Percentiles rank a stretch among this genome's conserved stretches.
phyloP scores from a whole-genome alignment of 2,113 vertebrate species.

The Phasianus colchicus region DNA sequence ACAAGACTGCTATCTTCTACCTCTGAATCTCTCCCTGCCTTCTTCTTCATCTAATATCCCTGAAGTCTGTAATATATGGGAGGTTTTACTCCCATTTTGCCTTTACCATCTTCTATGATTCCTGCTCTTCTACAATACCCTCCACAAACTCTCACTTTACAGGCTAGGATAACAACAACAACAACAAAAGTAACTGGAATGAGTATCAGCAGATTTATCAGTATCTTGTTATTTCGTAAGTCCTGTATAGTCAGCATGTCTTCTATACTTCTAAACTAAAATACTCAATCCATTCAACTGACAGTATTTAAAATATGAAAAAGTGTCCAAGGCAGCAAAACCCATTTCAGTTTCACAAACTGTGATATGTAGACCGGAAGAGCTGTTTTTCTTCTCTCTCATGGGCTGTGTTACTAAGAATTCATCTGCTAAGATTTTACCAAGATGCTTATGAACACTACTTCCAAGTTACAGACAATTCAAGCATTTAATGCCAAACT shows the following conservation, averaged over 20 bases:
- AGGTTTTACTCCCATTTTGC: not conserved
- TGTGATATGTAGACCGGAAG: not conserved
- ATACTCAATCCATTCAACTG: not conserved
- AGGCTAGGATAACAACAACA: not conserved
- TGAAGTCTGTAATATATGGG: not conserved
- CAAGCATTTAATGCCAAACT: conserved; percentile 30
- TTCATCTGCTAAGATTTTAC: conserved; percentile 20
- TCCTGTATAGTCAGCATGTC: not conserved
- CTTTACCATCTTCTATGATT: not conserved
- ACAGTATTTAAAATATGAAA: conserved; percentile 26
- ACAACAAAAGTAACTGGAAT: not conserved
- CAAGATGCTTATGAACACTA: conserved; percentile 6
- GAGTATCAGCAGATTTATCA: conserved; percentile 7
- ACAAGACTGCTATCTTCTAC: not conserved
- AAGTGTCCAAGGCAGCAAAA: not conserved
- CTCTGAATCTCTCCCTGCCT: not conserved
- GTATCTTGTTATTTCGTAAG: not conserved
- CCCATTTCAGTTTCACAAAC: not conserved
- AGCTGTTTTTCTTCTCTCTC: not conserved
- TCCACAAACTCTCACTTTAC: not conserved
- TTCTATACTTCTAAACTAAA: not conserved
- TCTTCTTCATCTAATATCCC: not conserved
- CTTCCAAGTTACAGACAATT: conserved; percentile 36
- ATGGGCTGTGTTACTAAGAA: not conserved
- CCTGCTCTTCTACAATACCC: not conserved